Conservation (phyloP, 2,113 vertebrate genomes). For the Scopus umbretta region DNA sequence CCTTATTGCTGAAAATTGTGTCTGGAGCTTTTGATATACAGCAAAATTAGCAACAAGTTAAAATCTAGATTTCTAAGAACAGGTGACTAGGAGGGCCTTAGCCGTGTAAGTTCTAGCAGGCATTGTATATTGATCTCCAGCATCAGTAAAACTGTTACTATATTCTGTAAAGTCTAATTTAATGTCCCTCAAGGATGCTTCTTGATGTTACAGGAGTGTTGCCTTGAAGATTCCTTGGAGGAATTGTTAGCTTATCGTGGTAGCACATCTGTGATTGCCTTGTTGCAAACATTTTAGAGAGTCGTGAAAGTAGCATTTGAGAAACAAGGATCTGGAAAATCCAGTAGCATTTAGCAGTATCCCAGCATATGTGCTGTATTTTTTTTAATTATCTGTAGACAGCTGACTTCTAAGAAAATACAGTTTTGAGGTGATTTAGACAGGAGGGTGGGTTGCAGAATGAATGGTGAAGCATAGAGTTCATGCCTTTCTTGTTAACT, state of each 20-base stretch:
- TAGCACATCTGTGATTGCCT: neutral
- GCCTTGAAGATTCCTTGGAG: neutral
- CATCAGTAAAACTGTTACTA: neutral
- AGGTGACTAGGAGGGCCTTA: neutral
- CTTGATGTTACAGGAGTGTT: neutral
- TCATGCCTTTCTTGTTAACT: conserved; percentile 33
- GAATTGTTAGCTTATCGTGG: neutral
- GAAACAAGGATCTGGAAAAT: neutral
- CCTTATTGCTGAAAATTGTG: neutral
- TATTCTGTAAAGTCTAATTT: neutral
- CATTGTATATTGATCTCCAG: neutral
- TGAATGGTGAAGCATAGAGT: neutral
- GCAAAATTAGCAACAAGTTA: neutral
- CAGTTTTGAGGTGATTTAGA: neutral
- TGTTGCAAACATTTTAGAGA: conserved; percentile 22
- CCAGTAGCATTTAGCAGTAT: neutral
- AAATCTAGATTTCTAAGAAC: neutral
- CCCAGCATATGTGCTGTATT: neutral
- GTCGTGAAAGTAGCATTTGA: neutral
- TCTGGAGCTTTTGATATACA: neutral
- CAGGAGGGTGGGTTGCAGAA: neutral
- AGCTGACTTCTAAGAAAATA: neutral
- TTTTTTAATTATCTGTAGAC: neutral
- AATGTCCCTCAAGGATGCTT: neutral
- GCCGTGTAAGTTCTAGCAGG: neutral